Conservation (phyloP, 2,113 vertebrate genomes). For the Alosa alosa region DNA sequence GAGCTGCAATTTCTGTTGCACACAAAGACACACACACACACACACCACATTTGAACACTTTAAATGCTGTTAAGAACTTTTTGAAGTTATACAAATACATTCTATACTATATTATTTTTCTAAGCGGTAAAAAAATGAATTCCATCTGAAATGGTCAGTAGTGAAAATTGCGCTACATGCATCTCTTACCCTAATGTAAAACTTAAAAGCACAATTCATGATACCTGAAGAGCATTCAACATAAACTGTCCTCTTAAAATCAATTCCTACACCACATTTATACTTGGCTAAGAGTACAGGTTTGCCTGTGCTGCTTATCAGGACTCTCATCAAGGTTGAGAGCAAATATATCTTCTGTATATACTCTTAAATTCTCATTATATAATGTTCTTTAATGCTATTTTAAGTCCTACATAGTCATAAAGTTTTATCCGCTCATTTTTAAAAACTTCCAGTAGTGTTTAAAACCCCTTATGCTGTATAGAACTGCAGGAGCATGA, state of each 20-base stretch:
- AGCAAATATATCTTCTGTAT: too few relatives aligned
- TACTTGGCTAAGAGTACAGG: background rate
- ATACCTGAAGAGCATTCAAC: too few relatives aligned
- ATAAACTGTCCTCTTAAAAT: too few relatives aligned
- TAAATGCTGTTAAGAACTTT: background rate
- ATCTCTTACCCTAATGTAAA: too few relatives aligned
- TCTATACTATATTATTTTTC: too few relatives aligned
- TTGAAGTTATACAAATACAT: too few relatives aligned
- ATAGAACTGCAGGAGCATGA: background rate
- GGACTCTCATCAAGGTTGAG: background rate
- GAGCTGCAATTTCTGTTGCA: conserved; percentile 87
- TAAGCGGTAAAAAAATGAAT: too few relatives aligned
- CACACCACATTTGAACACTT: background rate
- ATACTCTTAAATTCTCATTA: too few relatives aligned
- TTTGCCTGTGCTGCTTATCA: background rate
- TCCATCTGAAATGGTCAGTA: too few relatives aligned
- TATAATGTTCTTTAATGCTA: background rate
- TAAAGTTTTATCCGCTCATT: background rate
- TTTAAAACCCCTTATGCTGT: background rate
- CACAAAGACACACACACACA: background rate
- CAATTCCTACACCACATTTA: too few relatives aligned
- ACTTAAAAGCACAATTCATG: too few relatives aligned
- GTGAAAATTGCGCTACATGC: background rate
- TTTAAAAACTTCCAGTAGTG: background rate
- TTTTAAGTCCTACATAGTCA: background rate